A percentile compares a stretch with the other conserved stretches of the same genome.
Conservation (phyloP, 2,888 invertebrate genomes). For the Cantharis rustica region DNA sequence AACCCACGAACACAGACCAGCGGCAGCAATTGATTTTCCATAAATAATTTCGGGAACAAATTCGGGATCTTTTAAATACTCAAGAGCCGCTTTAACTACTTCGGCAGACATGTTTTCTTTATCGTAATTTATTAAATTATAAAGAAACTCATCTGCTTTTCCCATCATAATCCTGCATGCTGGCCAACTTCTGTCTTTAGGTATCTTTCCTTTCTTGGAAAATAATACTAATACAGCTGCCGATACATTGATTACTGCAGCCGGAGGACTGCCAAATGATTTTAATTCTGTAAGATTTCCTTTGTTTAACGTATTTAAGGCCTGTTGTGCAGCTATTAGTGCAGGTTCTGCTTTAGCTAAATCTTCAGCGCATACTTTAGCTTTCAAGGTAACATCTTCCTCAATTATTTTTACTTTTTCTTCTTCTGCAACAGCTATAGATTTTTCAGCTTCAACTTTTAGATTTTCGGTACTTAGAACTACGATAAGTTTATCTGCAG, state of each 20-base stretch:
- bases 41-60: constrained; percentile 84
- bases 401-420: constrained; percentile 88
- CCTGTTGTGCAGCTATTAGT: constrained; percentile 84
- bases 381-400: constrained; percentile 83
- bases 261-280: constrained; percentile 90
- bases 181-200: constrained; percentile 93
- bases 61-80: constrained; percentile 71
- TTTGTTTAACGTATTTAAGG: constrained; percentile 90
- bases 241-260: constrained; percentile 84
- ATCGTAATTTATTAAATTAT: constrained; percentile 83
- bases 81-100: constrained; percentile 76
- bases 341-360: constrained; percentile 92
- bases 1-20: constrained; percentile 93
- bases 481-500: constrained; percentile 85
- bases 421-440: constrained; percentile 82
- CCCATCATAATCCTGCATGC: constrained; percentile 89
- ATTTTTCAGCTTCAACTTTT: constrained; percentile 87
- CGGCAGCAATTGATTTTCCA: constrained; percentile 88
- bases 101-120: constrained; percentile 93
- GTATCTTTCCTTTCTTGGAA: constrained; percentile 77
- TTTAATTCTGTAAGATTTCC: constrained; percentile 92
- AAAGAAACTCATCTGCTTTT: constrained; percentile 85
- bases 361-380: constrained; percentile 86
- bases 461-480: constrained; percentile 89
- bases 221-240: constrained; percentile 90